These are phyloP conservation scores for Ascidia mentula DNA, from an alignment of 23 tunicate species.

Conservation along the genomic window DNA sequence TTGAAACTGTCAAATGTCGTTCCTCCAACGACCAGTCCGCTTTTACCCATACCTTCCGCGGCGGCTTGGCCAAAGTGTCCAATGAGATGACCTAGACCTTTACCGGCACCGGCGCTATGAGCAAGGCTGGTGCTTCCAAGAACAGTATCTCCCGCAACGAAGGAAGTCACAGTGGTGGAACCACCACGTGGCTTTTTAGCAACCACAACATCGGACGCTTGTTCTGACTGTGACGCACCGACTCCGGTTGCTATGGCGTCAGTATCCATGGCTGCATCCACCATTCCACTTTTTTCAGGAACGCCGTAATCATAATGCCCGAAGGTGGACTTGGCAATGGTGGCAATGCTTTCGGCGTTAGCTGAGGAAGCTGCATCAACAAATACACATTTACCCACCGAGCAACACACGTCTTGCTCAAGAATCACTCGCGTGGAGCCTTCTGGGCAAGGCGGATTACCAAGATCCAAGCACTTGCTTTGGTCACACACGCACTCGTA, in stretches of 20 bases:
- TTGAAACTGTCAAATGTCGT: neutral
- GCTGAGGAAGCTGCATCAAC: slow-evolving; percentile 35
- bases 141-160: slow-evolving; percentile 49
- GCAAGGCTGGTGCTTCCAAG: slow-evolving; percentile 53
- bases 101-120: slow-evolving; percentile 11
- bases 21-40: neutral
- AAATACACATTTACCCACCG: slow-evolving; percentile 64
- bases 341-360: slow-evolving; percentile 11
- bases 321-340: slow-evolving; percentile 13
- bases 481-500: slow-evolving; percentile 91
- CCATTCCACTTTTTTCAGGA: neutral
- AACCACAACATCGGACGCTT: neutral
- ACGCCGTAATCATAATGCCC: neutral
- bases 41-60: slow-evolving; percentile 5
- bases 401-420: slow-evolving; percentile 78
- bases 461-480: slow-evolving; percentile 48
- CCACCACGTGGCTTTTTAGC: slow-evolving; percentile 28
- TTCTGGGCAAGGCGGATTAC: slow-evolving; percentile 82
- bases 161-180: slow-evolving; percentile 50
- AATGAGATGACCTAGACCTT: neutral
- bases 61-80: neutral
- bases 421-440: slow-evolving; percentile 62
- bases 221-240: neutral
- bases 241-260: neutral
- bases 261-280: neutral